A percentile compares a stretch with the other conserved stretches of the same genome.
Conservation (phyloP, 2,888 invertebrate genomes). For the Conistra vaccinii region DNA sequence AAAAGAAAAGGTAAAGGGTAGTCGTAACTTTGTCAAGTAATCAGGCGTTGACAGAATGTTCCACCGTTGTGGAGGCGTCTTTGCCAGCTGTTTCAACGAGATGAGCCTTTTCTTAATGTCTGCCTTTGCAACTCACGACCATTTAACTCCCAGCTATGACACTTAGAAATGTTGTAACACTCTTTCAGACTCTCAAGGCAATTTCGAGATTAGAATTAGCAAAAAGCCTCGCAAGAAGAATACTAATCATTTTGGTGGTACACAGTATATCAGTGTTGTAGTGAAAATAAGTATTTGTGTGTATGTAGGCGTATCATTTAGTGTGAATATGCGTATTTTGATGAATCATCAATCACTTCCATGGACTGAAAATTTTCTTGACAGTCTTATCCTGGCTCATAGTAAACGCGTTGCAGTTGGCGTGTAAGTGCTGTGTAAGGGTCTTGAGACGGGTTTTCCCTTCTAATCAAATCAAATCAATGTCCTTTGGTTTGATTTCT, state of each 20-base stretch:
- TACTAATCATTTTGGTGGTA: slow-evolving; percentile 49
- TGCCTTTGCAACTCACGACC: slow-evolving; percentile 70
- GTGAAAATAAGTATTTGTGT: slow-evolving; percentile 46
- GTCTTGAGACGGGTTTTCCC: slow-evolving; percentile 79
- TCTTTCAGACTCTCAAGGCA: slow-evolving; percentile 59
- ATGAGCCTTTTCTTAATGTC: slow-evolving; percentile 70
- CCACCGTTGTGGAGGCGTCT: slow-evolving; percentile 58
- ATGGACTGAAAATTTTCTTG: slow-evolving; percentile 41
- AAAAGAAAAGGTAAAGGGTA: slow-evolving; percentile 44
- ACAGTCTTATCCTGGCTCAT: slow-evolving; percentile 60
- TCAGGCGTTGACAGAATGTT: slow-evolving; percentile 62
- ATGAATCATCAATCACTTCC: slow-evolving; percentile 49
- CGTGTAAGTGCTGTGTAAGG: slow-evolving; percentile 88
- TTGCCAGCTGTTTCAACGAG: slow-evolving; percentile 67
- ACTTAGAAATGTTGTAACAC: slow-evolving; percentile 66
- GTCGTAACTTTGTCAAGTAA: slow-evolving; percentile 53
- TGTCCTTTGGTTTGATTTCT: slow-evolving; percentile 82
- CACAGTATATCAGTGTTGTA: slow-evolving; percentile 53
- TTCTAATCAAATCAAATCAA: slow-evolving; percentile 81
- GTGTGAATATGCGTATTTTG: slow-evolving; percentile 59
- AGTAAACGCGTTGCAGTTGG: slow-evolving; percentile 66
- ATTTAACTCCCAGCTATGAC: slow-evolving; percentile 69
- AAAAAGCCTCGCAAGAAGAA: slow-evolving; percentile 43
- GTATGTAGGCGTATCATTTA: slow-evolving; percentile 56
- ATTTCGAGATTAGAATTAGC: slow-evolving; percentile 61